A percentile compares a stretch with the other conserved stretches of the same genome.
Evolutionary conservation across 2,113 vertebrate genomes (phyloP).

Genomic region (Tringa solitaria): DNA sequence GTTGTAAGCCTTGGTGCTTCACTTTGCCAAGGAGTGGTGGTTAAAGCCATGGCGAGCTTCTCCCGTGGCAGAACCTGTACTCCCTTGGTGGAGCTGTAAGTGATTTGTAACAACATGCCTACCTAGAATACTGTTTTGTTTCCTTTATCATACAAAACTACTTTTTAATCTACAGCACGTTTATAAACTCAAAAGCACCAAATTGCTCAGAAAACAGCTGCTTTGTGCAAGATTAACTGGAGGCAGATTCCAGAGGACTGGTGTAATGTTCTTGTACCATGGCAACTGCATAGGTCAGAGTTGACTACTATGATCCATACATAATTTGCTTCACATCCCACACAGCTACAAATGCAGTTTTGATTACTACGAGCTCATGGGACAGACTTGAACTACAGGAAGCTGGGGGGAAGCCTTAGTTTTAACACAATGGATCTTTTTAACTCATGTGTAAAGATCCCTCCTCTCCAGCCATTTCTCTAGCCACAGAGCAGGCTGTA

Average conservation of each 20-base stretch:
- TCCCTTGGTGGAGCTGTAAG: neutral
- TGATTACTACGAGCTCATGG: neutral
- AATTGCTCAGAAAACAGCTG: constrained; percentile 56
- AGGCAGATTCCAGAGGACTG: constrained; percentile 36
- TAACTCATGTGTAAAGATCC: neutral
- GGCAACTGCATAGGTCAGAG: constrained; percentile 53
- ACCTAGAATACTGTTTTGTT: constrained; percentile 21
- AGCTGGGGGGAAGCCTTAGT: neutral
- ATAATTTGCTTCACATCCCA: constrained; percentile 40
- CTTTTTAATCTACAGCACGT: constrained; percentile 24
- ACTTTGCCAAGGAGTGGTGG: neutral
- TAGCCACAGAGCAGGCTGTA: neutral
- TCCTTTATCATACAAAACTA: constrained; percentile 10
- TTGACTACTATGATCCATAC: constrained; percentile 28
- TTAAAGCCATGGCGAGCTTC: neutral
- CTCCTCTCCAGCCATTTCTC: neutral
- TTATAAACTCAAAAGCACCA: constrained; percentile 39
- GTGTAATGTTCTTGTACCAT: constrained; percentile 28
- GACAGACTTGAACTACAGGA: neutral
- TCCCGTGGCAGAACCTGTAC: neutral
- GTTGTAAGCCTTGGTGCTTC: neutral
- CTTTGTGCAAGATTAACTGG: constrained; percentile 7
- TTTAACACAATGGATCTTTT: constrained; percentile 40
- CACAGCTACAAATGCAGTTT: constrained; percentile 48
- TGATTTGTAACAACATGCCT: constrained; percentile 17